A percentile compares a stretch with the other conserved stretches of the same genome.
phyloP scores from a whole-genome alignment of 1,140 invertebrate genomes.

The Stratiolaelaps scimitus region DNA sequence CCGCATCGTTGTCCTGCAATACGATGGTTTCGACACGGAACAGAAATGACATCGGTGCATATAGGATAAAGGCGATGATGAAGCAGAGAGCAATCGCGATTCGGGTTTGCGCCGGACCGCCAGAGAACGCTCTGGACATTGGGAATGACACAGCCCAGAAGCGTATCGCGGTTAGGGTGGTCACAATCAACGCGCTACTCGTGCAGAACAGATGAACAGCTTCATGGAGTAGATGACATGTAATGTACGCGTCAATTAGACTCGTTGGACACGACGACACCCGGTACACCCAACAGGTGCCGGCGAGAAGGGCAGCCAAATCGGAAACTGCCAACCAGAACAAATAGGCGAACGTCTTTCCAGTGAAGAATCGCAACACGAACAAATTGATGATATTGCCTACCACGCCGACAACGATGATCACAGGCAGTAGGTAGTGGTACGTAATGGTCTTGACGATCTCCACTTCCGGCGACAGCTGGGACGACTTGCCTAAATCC shows the following conservation, averaged over 20 bases:
- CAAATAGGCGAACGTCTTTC: conserved; percentile 5
- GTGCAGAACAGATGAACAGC: not conserved
- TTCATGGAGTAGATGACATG: not conserved
- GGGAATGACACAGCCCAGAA: conserved; percentile 6
- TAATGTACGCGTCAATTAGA: not conserved
- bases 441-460: no score
- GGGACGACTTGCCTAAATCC: no score
- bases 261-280: not conserved
- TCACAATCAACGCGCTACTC: not conserved
- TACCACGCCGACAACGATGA: not conserved
- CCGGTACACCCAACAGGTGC: not conserved
- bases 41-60: not conserved
- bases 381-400: conserved; percentile 1
- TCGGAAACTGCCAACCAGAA: conserved; percentile 8
- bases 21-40: not conserved
- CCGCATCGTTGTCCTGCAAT: no score
- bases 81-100: not conserved
- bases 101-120: not conserved
- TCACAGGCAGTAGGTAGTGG: not conserved
- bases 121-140: not conserved
- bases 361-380: not conserved
- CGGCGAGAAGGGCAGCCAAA: not conserved
- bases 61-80: not conserved
- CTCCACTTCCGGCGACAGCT: no score
- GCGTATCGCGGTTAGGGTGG: not conserved